A percentile compares a stretch with the other conserved stretches of the same genome.
These are phyloP conservation scores for Atherix ibis DNA, from an alignment of 2,888 invertebrate species.

Conservation along the genomic window DNA sequence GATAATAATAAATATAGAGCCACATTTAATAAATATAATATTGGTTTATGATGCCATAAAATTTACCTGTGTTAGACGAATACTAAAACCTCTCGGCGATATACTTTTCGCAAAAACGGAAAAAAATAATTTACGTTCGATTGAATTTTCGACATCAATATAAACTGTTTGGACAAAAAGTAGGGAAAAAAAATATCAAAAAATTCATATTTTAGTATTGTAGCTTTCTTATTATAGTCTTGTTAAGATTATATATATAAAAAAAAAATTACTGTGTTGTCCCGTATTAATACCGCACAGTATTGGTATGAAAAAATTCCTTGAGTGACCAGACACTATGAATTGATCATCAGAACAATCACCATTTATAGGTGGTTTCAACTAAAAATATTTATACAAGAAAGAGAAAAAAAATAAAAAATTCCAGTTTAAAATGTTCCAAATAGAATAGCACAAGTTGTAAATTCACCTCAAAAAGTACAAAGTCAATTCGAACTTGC, in stretches of 20 bases:
- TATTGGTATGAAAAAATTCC: conserved; percentile 49
- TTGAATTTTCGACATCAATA: conserved; percentile 46
- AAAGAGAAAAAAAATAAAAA: conserved; percentile 4
- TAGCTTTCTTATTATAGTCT: neutral
- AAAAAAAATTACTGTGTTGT: conserved; percentile 44
- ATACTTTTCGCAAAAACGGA: conserved; percentile 43
- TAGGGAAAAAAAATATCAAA: no score
- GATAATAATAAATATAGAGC: neutral
- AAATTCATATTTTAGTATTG: neutral
- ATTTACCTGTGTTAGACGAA: conserved; percentile 42
- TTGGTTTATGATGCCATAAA: no score
- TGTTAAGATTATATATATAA: neutral
- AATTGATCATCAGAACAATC: conserved; percentile 54
- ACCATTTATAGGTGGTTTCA: conserved; percentile 51
- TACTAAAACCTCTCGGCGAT: conserved; percentile 42
- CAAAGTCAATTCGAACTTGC: conserved; percentile 54
- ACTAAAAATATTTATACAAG: conserved; percentile 27
- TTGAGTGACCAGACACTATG: conserved; percentile 52
- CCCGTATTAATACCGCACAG: conserved; percentile 63
- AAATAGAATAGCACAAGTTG: no score
- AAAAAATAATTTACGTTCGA: conserved; percentile 44
- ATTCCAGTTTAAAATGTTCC: no score
- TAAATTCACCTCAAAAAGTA: conserved; percentile 46
- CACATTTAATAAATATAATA: neutral
- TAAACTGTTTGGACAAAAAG: no score